Conservation (phyloP, 2,797 vertebrate species). For the Semaprochilodus insignis region DNA sequence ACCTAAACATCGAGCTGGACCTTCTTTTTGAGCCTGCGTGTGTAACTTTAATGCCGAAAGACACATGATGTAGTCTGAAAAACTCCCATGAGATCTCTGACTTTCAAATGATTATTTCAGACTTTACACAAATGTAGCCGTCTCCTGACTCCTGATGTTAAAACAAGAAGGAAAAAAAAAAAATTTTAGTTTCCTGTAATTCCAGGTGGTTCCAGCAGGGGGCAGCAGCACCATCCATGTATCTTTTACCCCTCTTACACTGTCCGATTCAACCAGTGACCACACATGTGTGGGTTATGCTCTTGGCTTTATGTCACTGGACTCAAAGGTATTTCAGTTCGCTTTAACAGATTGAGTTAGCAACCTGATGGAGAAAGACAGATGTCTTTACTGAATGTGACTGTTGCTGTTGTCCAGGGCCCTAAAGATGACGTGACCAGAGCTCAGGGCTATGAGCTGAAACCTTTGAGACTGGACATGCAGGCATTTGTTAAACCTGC, state of each 20-base stretch:
- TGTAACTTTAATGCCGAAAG: too few species aligned
- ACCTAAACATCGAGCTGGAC: too few species aligned
- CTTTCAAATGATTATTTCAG: too few species aligned
- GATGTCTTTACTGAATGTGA: not conserved
- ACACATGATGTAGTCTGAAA: too few species aligned
- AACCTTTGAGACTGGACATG: slow-evolving; percentile 82
- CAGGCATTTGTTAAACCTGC: slow-evolving; percentile 78
- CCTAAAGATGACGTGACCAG: slow-evolving; percentile 81
- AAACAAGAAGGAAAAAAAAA: too few species aligned
- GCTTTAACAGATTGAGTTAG: not conserved
- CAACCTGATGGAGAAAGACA: not conserved
- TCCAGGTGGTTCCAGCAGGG: slow-evolving; percentile 87
- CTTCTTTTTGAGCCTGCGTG: too few species aligned
- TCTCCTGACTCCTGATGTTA: too few species aligned
- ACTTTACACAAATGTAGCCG: too few species aligned
- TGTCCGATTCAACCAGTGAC: slow-evolving; percentile 68
- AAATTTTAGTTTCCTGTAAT: slow-evolving; percentile 18
- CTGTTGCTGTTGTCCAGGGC: slow-evolving; percentile 70
- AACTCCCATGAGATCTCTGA: too few species aligned
- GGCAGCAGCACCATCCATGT: slow-evolving; percentile 79
- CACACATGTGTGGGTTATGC: slow-evolving; percentile 76
- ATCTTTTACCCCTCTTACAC: slow-evolving; percentile 85
- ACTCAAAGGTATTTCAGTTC: slow-evolving; percentile 77
- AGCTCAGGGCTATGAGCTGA: slow-evolving; percentile 75
- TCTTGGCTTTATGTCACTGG: slow-evolving; percentile 89